Base-by-base conservation (phyloP, 2,113 vertebrate species). In the Lathamus discolor region DNA sequence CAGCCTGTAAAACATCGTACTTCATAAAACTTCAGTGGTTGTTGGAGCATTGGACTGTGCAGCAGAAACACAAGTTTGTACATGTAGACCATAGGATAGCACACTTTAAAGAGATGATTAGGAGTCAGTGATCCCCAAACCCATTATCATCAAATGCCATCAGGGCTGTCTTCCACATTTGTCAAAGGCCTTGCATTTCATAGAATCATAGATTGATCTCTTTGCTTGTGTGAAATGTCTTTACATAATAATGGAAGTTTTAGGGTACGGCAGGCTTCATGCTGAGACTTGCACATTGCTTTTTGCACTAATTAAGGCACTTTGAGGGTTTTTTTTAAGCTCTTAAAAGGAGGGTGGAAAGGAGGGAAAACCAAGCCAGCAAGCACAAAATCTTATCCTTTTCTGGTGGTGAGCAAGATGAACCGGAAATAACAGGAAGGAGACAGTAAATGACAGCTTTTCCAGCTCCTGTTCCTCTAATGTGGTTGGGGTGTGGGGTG, bases 71-170 rank as follows among this genome's bases (percentile, higher is more conserved):
- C 49, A 37, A 44, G 20, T 52, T 44, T 57, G 14, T 57, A 37
- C 3, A 1, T 3, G 11, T 10, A 10, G 28, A 24, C 41, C 2
- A 1, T 3, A 76, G 22, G 24, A n/a, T 2, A 69, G n/a, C 51
- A 62, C 4, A 9, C 31, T 81, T 62, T 1, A 19, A 69, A 52
- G 33, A 22, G 25, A 11, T 66, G 23, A 84, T 66, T 57, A 35
- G 23, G 31, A 70, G 41, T 25, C 31, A 51, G 29, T 57, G 61
- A 67, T 63, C 10, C 46, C 66, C 41, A 79, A 74, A 75, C 4
- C 18, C 17, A 8, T 39, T 48, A 35, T 76, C 18, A 66, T 62
- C 59, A 39, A 5, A 17, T 29, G 59, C 37, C 18, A 31, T 55
- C 68, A 86, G 31, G 29, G 31, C 20, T 62, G 20, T 22, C 33